Evolutionary conservation across 2,797 vertebrate genomes (phyloP).

Genomic region (Pampus argenteus): DNA sequence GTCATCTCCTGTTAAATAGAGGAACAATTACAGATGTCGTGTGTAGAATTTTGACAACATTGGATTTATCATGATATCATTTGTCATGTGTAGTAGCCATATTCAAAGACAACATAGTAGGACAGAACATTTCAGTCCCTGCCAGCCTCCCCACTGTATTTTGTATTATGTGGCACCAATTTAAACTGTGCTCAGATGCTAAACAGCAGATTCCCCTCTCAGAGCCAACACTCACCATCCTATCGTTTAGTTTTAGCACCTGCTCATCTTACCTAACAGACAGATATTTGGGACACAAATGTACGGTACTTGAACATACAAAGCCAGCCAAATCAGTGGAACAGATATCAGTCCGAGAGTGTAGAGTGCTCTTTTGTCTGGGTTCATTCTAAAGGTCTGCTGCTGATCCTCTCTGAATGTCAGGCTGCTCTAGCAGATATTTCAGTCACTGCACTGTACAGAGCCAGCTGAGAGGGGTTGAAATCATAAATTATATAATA

Average conservation of each 20-base stretch:
- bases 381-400: slow-evolving; percentile 44
- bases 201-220: slow-evolving; percentile 15
- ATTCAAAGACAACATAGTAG: background rate
- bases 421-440: slow-evolving; percentile 25
- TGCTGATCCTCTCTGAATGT: slow-evolving; percentile 16
- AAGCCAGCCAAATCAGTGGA: background rate
- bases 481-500: too few species aligned
- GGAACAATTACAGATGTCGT: background rate
- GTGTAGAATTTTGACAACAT: background rate
- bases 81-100: background rate
- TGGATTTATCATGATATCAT: background rate
- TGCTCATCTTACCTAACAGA: slow-evolving; percentile 74
- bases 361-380: slow-evolving; percentile 25
- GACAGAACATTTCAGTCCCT: background rate
- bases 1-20: slow-evolving; percentile 81
- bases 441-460: slow-evolving; percentile 17
- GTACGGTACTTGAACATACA: background rate
- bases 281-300: background rate
- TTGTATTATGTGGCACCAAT: background rate
- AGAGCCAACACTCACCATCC: slow-evolving; percentile 3
- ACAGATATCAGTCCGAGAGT: background rate
- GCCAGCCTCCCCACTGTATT: background rate
- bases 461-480: background rate
- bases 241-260: slow-evolving; percentile 42
- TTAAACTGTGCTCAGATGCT: background rate